A percentile compares a stretch with the other conserved stretches of the same genome.
These are phyloP conservation scores for Microctonus hyperodae DNA, from an alignment of 2,888 invertebrate species.

Conservation along the genomic window DNA sequence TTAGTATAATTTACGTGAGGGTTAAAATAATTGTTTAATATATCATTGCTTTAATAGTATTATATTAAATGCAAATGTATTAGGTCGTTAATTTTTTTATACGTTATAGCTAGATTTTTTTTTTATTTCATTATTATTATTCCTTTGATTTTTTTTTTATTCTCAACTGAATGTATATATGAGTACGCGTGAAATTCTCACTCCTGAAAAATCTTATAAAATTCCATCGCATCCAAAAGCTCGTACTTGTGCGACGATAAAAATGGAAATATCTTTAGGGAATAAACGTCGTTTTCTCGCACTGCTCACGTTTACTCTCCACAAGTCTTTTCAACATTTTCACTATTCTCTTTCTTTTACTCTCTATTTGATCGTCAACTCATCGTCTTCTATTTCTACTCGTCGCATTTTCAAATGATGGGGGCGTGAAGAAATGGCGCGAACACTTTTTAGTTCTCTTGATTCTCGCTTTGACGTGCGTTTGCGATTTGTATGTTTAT, in stretches of 20 bases:
- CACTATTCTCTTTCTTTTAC: not conserved
- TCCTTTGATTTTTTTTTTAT: not conserved
- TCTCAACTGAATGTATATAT: not conserved
- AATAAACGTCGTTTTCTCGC: constrained; percentile 20
- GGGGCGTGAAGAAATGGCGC: not conserved
- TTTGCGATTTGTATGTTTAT: constrained; percentile 28
- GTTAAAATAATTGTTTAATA: not conserved
- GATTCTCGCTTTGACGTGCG: constrained; percentile 25
- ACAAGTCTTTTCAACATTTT: not conserved
- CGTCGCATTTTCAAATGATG: not conserved
- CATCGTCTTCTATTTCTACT: not conserved
- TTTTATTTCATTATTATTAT: not conserved
- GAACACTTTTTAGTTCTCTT: constrained; percentile 19
- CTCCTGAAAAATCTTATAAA: constrained; percentile 14
- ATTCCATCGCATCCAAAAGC: constrained; percentile 3
- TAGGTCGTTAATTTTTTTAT: not conserved
- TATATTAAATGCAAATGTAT: not conserved
- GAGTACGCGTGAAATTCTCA: constrained; percentile 2
- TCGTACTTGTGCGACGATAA: constrained; percentile 17
- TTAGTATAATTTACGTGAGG: too few species aligned
- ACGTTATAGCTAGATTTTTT: too few species aligned
- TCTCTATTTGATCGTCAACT: constrained; percentile 7
- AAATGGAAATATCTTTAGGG: constrained; percentile 23
- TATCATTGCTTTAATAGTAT: not conserved
- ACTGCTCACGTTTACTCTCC: constrained; percentile 17